A percentile compares a stretch with the other conserved stretches of the same genome.
phyloP scores from a whole-genome alignment of 2,113 vertebrate genomes.

The Chamaea fasciata region DNA sequence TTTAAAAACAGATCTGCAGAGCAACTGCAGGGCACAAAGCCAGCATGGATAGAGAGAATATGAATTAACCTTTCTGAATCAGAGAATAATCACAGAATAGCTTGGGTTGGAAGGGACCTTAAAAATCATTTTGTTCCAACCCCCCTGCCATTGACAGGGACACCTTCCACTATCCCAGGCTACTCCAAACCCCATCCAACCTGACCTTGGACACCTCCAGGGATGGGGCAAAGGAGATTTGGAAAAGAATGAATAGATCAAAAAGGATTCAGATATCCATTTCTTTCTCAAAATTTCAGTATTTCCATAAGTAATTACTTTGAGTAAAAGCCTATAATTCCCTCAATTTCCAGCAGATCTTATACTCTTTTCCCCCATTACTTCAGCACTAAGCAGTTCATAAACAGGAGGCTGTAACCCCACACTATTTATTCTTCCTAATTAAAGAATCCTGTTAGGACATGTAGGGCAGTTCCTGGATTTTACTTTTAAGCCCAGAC shows the following conservation, averaged over 20 bases:
- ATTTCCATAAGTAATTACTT: background rate
- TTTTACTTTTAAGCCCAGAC: slow-evolving; percentile 2
- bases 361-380: background rate
- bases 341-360: background rate
- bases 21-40: background rate
- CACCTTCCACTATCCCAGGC: fast-evolving
- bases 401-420: background rate
- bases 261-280: background rate
- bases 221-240: background rate
- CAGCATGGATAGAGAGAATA: background rate
- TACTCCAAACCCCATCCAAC: background rate
- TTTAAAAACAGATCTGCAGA: background rate
- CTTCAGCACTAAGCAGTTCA: background rate
- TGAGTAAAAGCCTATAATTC: background rate
- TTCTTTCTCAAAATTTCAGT: background rate
- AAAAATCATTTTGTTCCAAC: background rate
- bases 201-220: background rate
- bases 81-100: background rate
- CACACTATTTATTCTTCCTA: background rate
- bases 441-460: background rate
- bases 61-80: background rate
- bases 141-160: background rate
- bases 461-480: background rate
- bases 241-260: background rate
- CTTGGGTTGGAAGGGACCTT: background rate